Evolutionary conservation across 64 coral and sea anemone genomes (phyloP).

Genomic region (Montipora capricornis): DNA sequence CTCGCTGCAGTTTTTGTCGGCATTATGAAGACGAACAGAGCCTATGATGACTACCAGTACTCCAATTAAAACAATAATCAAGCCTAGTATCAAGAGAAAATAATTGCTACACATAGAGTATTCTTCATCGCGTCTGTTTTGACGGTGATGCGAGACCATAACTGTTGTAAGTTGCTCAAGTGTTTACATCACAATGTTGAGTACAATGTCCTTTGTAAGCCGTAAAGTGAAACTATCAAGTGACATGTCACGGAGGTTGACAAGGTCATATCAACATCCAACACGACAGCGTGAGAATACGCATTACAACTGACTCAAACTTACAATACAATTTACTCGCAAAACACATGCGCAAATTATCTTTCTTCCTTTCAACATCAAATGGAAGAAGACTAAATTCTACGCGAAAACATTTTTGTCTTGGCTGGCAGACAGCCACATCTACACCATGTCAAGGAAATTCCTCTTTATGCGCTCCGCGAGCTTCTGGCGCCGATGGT

Average conservation of each 20-base stretch:
- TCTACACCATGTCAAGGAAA: no score
- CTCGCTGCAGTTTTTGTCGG: not conserved
- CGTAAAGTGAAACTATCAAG: not conserved
- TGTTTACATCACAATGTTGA: not conserved
- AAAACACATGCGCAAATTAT: not conserved
- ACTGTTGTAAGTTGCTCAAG: not conserved
- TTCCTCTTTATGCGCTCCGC: no score
- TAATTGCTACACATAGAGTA: not conserved
- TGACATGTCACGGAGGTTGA: not conserved
- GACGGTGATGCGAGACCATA: not conserved
- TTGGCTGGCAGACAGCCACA: no score
- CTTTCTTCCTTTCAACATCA: no score
- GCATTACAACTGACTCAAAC: no score
- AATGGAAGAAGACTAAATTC: no score
- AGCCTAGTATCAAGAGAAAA: not conserved
- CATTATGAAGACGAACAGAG: not conserved
- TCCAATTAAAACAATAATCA: constrained; percentile 6
- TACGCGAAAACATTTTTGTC: no score
- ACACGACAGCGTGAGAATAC: not conserved
- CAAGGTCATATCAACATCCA: constrained; percentile 23
- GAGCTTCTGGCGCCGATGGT: no score
- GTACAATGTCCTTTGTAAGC: not conserved
- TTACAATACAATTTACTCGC: no score
- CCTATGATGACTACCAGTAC: constrained; percentile 41
- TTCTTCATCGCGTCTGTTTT: not conserved